Evolutionary conservation across 2,797 vertebrate species (phyloP).

Genomic region (Pseudochirops corinnae): DNA sequence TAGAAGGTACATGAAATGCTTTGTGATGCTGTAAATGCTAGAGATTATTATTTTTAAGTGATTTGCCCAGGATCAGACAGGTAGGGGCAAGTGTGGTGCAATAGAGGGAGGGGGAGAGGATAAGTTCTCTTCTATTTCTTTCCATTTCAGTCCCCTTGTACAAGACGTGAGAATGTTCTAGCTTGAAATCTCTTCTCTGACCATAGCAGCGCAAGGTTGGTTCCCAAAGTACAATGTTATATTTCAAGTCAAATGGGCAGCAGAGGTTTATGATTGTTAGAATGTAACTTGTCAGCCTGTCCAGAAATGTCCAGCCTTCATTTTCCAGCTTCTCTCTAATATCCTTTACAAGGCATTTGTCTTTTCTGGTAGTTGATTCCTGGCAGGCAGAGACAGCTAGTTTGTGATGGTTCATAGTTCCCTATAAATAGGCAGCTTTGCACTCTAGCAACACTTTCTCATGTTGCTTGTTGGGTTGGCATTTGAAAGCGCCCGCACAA

Average conservation of each 20-base stretch:
- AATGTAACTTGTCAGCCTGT: slow-evolving; percentile 33
- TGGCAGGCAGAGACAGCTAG: slow-evolving; percentile 70
- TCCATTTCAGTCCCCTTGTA: background rate
- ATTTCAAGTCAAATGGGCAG: slow-evolving; percentile 42
- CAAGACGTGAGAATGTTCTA: slow-evolving; percentile 43
- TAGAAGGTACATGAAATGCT: background rate
- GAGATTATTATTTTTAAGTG: background rate
- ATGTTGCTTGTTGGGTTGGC: slow-evolving; percentile 26
- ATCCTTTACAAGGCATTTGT: slow-evolving; percentile 63
- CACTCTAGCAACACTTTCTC: slow-evolving; percentile 57
- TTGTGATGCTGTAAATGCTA: background rate
- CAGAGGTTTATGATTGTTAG: slow-evolving; percentile 48
- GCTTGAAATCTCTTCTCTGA: slow-evolving; percentile 43
- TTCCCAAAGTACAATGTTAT: slow-evolving; percentile 35
- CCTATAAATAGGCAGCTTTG: slow-evolving; percentile 64
- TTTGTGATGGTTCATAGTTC: slow-evolving; percentile 62
- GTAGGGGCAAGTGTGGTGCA: background rate
- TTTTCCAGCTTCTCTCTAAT: slow-evolving; percentile 58
- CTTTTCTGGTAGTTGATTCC: slow-evolving; percentile 62
- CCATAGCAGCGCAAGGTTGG: slow-evolving; percentile 19
- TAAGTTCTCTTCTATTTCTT: background rate
- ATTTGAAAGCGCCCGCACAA: slow-evolving; percentile 58
- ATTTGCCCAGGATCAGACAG: background rate
- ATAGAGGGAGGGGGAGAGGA: no score
- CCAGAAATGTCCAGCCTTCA: slow-evolving; percentile 24